These are phyloP conservation scores for Lithophane semibrunnea DNA, from an alignment of 2,888 invertebrate species.

Conservation along the genomic window DNA sequence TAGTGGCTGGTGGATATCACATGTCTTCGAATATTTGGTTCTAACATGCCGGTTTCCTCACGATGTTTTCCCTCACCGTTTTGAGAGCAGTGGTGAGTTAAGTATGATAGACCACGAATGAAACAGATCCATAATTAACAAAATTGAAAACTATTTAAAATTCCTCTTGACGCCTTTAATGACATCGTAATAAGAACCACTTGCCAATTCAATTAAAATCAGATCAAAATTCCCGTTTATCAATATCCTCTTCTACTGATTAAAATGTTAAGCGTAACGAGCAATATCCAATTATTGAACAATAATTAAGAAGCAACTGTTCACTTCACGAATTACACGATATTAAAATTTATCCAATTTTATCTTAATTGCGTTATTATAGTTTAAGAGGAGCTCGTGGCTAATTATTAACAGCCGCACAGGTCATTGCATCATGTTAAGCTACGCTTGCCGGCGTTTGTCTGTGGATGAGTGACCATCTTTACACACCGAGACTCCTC, in stretches of 20 bases:
- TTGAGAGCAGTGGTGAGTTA: neutral
- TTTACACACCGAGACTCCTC: too few species aligned
- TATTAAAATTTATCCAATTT: constrained; percentile 12
- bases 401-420: too few species aligned
- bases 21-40: neutral
- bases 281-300: constrained; percentile 25
- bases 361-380: neutral
- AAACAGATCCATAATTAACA: neutral
- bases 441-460: too few species aligned
- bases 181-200: constrained; percentile 5
- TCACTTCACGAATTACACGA: neutral
- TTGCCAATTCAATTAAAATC: constrained; percentile 25
- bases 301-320: constrained; percentile 1
- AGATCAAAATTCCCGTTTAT: constrained; percentile 9
- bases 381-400: too few species aligned
- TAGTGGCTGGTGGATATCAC: too few species aligned
- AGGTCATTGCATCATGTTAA: too few species aligned
- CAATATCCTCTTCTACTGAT: constrained; percentile 20
- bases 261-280: neutral
- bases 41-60: neutral
- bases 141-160: neutral
- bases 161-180: neutral
- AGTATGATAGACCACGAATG: neutral
- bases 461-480: too few species aligned
- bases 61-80: neutral